Evolutionary conservation across 2,888 invertebrate species (phyloP).

Genomic region (Sphinx pinastri): DNA sequence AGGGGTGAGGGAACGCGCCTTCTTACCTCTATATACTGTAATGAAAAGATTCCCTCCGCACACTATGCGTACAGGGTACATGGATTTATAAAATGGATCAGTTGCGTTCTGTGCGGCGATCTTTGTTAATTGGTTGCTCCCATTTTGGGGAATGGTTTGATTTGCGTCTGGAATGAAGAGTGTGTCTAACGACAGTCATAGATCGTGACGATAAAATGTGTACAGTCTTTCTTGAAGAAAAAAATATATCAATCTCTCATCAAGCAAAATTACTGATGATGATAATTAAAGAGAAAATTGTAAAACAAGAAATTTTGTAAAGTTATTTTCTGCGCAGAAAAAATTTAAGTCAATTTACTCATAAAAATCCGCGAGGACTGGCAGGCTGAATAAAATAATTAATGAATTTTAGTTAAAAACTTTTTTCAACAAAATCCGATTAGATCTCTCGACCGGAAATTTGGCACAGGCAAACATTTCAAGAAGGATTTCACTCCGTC

Average conservation of each 20-base stretch:
- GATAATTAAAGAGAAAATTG: too few species aligned
- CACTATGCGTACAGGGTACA: conserved; percentile 30
- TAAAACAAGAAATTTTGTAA: too few species aligned
- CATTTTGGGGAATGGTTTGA: too few species aligned
- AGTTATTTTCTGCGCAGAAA: background rate
- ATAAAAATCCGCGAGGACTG: background rate
- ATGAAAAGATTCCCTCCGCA: conserved; percentile 47
- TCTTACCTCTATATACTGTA: conserved; percentile 38
- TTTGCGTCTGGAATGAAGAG: too few species aligned
- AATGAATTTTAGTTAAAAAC: background rate
- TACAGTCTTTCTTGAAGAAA: too few species aligned
- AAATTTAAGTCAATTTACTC: background rate
- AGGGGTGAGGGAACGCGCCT: background rate
- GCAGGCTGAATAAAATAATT: background rate
- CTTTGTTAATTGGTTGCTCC: background rate
- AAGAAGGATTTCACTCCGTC: background rate
- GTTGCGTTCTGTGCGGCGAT: conserved; percentile 22
- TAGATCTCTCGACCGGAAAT: conserved; percentile 20
- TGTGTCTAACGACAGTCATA: too few species aligned
- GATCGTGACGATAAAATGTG: too few species aligned
- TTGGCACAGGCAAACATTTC: conserved; percentile 17
- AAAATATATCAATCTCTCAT: too few species aligned
- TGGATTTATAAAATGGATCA: conserved; percentile 48
- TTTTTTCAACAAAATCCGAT: conserved; percentile 18
- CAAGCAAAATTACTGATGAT: too few species aligned